Percentiles rank a stretch among this genome's conserved stretches.
Conservation (phyloP, 35 echinoderm and acorn worm species). For the Ptychodera flava region DNA sequence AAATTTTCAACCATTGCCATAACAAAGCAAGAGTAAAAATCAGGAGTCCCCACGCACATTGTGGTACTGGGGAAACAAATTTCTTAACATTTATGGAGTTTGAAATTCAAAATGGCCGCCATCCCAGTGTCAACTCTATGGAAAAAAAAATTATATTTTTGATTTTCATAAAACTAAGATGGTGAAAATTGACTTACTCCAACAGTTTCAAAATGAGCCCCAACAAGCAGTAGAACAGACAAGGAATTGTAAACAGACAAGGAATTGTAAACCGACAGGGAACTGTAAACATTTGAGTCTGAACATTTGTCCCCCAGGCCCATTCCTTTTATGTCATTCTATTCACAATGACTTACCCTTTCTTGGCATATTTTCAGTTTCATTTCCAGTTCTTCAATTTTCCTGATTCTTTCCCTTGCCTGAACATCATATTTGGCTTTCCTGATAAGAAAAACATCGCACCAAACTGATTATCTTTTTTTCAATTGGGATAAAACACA, state of each 20-base stretch:
- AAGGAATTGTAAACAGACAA: not conserved
- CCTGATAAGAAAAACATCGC: constrained; percentile 20
- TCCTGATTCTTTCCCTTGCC: constrained; percentile 29
- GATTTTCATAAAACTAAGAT: not conserved
- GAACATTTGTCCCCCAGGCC: no score
- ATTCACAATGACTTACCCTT: constrained; percentile 28
- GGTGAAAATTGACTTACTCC: not conserved
- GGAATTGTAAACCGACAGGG: not conserved
- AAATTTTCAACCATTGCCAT: no score
- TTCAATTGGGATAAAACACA: not conserved
- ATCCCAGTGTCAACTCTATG: no score
- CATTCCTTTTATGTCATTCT: no score
- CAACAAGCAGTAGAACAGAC: not conserved
- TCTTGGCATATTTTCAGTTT: constrained; percentile 40
- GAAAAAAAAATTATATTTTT: no score
- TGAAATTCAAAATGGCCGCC: no score
- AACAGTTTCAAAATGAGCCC: not conserved
- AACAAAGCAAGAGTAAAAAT: no score
- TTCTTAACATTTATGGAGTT: no score
- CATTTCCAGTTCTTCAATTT: constrained; percentile 39
- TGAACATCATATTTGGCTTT: constrained; percentile 62
- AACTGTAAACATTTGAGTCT: no score
- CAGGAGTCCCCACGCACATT: no score
- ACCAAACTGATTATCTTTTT: not conserved
- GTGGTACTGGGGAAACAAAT: no score